Base-by-base conservation (phyloP, 2,797 vertebrate species). In the Dermochelys coriacea region DNA sequence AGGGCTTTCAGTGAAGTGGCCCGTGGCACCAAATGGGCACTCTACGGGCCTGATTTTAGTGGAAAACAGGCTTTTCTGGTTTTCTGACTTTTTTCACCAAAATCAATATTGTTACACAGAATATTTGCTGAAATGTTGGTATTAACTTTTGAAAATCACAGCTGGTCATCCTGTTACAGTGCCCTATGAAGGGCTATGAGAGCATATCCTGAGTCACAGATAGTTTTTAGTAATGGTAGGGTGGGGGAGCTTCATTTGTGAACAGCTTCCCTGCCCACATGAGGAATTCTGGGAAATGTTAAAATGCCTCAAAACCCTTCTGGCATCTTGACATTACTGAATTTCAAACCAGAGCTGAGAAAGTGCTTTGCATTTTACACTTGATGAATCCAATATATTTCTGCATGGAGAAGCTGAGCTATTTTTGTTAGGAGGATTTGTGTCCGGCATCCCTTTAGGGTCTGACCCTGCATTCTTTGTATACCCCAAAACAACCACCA, bases 261-360 rank as follows among this genome's bases (percentile, higher is more conserved):
- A 75, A 75, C 41, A 75, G 41, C 3, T 50, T 71, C 47, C 23
- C 37, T 49, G 6, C 1, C 1, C 41, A 2, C 80, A 47, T 45
- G 64, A 68, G 9, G 47, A 52, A 51, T n/a, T 57, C 45, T 74
- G 61, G 21, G 49, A 80, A 41, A 45, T 50, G 2, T 45, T 8
- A 41, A 23, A 21, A 68, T 9, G 8, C 34, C 86, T 78, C 10
- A 79, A 82, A 12, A 52, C 49, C 5, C 7, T 91, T 19, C 0
- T 1, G 3, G 3, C 2, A 0, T 2, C 49, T 21, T 23, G 14
- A n/a, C 15, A 21, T 23, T 1, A 5, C 21, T 29, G 75, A n/a
- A 10, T 86, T 86, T 27, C 55, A 61, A 37, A 55, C 34, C 15
- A 51, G 31, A 29, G 37, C 61, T 74, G 41, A 34, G 49, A 80